A percentile compares a stretch with the other conserved stretches of the same genome.
Conservation (phyloP, 1,140 invertebrate genomes). For the Bicyclus anynana region DNA sequence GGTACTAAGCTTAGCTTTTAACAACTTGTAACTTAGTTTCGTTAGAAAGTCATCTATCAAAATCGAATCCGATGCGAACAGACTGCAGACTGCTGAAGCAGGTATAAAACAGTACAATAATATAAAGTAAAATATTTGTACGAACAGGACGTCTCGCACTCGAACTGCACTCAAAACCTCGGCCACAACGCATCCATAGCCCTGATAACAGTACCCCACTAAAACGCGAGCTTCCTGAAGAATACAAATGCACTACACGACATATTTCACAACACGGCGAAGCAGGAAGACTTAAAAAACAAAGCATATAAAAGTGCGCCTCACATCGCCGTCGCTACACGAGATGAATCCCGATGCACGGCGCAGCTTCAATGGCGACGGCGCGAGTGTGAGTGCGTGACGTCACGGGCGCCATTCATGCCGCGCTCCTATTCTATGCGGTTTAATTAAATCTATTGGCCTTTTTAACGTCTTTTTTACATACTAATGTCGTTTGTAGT, state of each 20-base stretch:
- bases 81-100: too few relatives aligned
- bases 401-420: slow-evolving; percentile 1
- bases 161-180: too few relatives aligned
- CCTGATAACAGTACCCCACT: not conserved
- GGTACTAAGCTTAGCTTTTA: too few relatives aligned
- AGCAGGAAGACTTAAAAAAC: slow-evolving; percentile 4
- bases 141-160: too few relatives aligned
- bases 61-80: too few relatives aligned
- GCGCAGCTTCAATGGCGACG: not conserved
- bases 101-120: too few relatives aligned
- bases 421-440: not conserved
- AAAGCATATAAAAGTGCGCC: not conserved
- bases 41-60: too few relatives aligned
- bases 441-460: not conserved
- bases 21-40: too few relatives aligned
- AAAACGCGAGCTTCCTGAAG: not conserved
- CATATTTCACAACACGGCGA: not conserved
- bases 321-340: too few relatives aligned
- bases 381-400: not conserved
- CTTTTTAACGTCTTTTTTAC: not conserved
- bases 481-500: too few relatives aligned
- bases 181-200: too few relatives aligned
- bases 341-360: not conserved
- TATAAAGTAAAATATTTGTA: too few relatives aligned
- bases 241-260: not conserved